These are phyloP conservation scores for Myotis planiceps DNA, from an alignment of 2,797 vertebrate species.

Conservation along the genomic window DNA sequence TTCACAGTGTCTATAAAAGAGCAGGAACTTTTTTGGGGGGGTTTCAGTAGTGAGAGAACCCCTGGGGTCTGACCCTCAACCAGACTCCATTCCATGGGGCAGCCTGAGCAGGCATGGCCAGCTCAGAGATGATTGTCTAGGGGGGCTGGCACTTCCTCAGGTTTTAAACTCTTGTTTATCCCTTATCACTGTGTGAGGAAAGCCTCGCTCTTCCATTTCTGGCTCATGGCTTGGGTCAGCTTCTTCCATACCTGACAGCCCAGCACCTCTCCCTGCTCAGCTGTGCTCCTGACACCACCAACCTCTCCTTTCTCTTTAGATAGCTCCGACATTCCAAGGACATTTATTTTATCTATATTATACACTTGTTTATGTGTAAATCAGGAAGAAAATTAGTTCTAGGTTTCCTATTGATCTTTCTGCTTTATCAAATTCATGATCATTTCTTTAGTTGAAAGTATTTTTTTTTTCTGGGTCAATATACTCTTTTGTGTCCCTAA, in stretches of 20 bases:
- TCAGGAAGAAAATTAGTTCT: background rate
- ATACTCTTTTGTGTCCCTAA: background rate
- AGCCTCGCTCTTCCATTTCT: rapidly evolving
- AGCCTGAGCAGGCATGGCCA: too few relatives aligned
- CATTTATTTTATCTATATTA: background rate
- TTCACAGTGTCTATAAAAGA: background rate
- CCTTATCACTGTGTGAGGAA: rapidly evolving
- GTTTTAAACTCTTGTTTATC: background rate
- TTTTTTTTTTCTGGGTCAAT: background rate
- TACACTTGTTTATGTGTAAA: background rate
- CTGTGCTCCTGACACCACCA: rapidly evolving
- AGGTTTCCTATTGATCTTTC: background rate
- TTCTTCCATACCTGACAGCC: rapidly evolving
- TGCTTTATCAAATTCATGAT: background rate
- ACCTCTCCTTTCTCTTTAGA: background rate
- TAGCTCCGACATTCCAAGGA: background rate
- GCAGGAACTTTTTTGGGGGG: background rate
- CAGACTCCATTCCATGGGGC: too few relatives aligned
- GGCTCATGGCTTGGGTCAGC: background rate
- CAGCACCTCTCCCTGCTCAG: rapidly evolving
- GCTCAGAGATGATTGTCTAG: too few relatives aligned
- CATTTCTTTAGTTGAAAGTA: background rate
- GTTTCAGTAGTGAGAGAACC: rapidly evolving
- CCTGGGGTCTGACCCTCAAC: rapidly evolving
- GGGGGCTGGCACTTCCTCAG: background rate